phyloP scores from a whole-genome alignment of 92 coral and sea anemone species.

The Micromussa lordhowensis region DNA sequence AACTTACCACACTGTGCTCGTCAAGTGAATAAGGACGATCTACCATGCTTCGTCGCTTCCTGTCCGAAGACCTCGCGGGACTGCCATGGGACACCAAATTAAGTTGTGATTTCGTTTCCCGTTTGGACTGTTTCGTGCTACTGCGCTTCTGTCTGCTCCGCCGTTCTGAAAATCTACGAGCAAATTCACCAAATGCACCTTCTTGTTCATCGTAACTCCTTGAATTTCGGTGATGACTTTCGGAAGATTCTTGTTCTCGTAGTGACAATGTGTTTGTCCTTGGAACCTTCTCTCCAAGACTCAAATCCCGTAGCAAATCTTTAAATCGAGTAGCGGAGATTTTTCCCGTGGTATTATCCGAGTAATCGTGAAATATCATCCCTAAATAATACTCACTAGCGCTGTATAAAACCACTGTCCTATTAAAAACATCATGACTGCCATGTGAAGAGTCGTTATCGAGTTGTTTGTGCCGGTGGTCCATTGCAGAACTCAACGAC shows the following conservation, averaged over 20 bases:
- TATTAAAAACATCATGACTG: neutral
- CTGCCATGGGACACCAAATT: neutral
- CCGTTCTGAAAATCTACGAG: neutral
- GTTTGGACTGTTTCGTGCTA: neutral
- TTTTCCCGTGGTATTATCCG: slow-evolving; percentile 48
- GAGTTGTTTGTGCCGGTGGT: neutral
- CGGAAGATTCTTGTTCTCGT: neutral
- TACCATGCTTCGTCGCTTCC: neutral
- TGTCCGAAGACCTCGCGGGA: neutral
- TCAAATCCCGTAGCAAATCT: slow-evolving; percentile 49
- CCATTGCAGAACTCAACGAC: neutral
- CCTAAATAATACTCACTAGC: slow-evolving; percentile 52
- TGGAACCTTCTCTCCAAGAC: slow-evolving; percentile 43
- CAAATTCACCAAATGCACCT: neutral
- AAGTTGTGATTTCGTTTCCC: neutral
- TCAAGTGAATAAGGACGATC: neutral
- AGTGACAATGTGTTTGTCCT: neutral
- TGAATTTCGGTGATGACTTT: neutral
- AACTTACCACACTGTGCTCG: neutral
- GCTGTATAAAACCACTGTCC: slow-evolving; percentile 41
- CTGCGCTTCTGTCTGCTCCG: neutral
- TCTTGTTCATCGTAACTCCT: neutral
- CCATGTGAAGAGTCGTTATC: neutral
- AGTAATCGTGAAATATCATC: slow-evolving; percentile 55
- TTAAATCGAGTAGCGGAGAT: slow-evolving; percentile 51